Conservation (phyloP, 1,140 invertebrate species). For the Pogonus chalceus region DNA sequence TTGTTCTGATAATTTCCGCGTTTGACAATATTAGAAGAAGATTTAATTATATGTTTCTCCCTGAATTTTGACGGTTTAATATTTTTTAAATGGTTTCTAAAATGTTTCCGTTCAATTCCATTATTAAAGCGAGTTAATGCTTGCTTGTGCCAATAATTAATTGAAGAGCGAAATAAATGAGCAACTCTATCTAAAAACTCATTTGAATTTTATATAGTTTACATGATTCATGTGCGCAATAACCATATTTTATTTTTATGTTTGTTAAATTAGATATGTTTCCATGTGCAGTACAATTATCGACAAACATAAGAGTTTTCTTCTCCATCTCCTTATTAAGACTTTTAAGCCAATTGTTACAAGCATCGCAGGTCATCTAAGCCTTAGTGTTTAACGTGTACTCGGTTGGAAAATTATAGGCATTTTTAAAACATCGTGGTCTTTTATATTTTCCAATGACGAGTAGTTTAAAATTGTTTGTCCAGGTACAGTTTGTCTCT, state of each 20-base stretch:
- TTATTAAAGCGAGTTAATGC: not conserved
- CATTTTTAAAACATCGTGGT: constrained; percentile 33
- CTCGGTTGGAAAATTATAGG: constrained; percentile 22
- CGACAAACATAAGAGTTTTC: constrained; percentile 18
- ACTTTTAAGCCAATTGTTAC: constrained; percentile 20
- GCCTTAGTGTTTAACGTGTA: constrained; percentile 32
- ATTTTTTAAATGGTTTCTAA: not conserved
- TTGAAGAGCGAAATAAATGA: not conserved
- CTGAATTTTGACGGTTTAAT: not conserved
- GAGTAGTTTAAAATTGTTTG: constrained; percentile 31
- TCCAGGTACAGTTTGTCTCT: constrained; percentile 30
- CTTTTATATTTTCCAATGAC: constrained; percentile 35
- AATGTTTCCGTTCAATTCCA: not conserved
- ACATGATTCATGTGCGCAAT: not conserved
- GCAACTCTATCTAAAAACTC: not conserved
- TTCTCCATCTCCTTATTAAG: constrained; percentile 20
- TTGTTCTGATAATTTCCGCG: not conserved
- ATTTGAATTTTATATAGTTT: not conserved
- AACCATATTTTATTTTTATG: too few species aligned
- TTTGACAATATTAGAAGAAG: not conserved
- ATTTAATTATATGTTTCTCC: not conserved
- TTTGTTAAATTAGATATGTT: too few species aligned
- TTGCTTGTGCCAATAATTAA: not conserved
- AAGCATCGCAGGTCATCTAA: constrained; percentile 36
- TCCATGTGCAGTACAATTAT: constrained; percentile 19